A percentile compares a stretch with the other conserved stretches of the same genome.
phyloP scores from a whole-genome alignment of 2,888 invertebrate genomes.

The Hemicrepidius hirtus region DNA sequence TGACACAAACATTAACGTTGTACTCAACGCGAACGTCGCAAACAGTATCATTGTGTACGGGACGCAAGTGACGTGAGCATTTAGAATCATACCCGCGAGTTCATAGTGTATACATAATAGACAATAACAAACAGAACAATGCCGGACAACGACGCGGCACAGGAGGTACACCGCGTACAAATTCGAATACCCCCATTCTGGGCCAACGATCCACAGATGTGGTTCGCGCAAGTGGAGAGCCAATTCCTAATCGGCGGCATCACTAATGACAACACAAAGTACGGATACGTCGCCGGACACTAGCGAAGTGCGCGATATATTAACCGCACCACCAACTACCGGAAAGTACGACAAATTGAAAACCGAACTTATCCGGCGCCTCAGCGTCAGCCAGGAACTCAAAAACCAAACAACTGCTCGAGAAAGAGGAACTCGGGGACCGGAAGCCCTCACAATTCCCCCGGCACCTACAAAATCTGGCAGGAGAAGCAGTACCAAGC shows the following conservation, averaged over 20 bases:
- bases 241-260: conserved; percentile 58
- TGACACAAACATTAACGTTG: too few species aligned
- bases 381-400: conserved; percentile 22
- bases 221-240: conserved; percentile 61
- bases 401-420: conserved; percentile 28
- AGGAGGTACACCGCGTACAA: not conserved
- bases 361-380: conserved; percentile 56
- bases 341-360: conserved; percentile 21
- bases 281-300: conserved; percentile 54
- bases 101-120: too few species aligned
- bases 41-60: too few species aligned
- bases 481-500: too few species aligned
- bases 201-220: conserved; percentile 58
- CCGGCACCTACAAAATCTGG: too few species aligned
- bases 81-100: too few species aligned
- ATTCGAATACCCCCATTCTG: conserved; percentile 49
- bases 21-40: too few species aligned
- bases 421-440: conserved; percentile 41
- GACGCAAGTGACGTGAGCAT: too few species aligned
- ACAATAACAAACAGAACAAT: too few species aligned
- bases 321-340: conserved; percentile 5
- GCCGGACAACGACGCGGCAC: too few species aligned
- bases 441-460: too few species aligned
- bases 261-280: conserved; percentile 55
- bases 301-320: conserved; percentile 1